Evolutionary conservation across 1,140 invertebrate genomes (phyloP), one percentile per base, ranked within the genome.

Genomic region (Drosophila pachea): DNA sequence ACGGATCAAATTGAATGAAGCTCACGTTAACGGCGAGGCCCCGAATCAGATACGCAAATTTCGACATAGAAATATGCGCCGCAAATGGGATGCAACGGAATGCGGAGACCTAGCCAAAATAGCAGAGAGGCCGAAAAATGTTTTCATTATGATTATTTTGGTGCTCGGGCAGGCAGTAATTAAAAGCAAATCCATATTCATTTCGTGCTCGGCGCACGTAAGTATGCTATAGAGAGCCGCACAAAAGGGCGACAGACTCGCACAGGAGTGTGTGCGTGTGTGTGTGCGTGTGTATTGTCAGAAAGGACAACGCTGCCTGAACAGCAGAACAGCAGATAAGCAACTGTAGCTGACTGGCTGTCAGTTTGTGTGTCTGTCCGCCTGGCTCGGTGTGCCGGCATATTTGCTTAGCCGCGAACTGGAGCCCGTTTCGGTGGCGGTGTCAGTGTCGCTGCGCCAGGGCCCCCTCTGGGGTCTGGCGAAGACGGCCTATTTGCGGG

Each of bases 111-210:
- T 45, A 50, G 35, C n/a, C n/a, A 50, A 70, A 58, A 70, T 59
- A 65, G 48, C 40, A 65, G 22, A 22, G 22, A 22, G 22, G 14
- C 52, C 47, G 12, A 65, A 43, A 40, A 70, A 54, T 60, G 35
- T 5, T 58, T 53, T 59, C 36, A 14, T 38, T 43, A 35, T 56
- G 62, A 59, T 55, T 69, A 53, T 68, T 55, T 22, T 12, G 43
- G 61, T 55, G 22, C n/a, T 64, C 40, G 66, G 63, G 40, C 62
- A 70, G 63, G 40, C 62, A 31, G 73, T 84, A 84, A 84, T 86
- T 84, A 84, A 84, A 84, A 86, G 79, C 65, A 86, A 86, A 84
- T 84, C 81, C 79, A 84, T 84, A 84, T 84, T 86, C 79, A 79
- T 84, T 84, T 79, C 76, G 69, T 79, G 69, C 31, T 22, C 56